Evolutionary conservation across 2,113 vertebrate species (phyloP), one percentile per base, ranked within the genome.

Genomic region (Platanista minor): DNA sequence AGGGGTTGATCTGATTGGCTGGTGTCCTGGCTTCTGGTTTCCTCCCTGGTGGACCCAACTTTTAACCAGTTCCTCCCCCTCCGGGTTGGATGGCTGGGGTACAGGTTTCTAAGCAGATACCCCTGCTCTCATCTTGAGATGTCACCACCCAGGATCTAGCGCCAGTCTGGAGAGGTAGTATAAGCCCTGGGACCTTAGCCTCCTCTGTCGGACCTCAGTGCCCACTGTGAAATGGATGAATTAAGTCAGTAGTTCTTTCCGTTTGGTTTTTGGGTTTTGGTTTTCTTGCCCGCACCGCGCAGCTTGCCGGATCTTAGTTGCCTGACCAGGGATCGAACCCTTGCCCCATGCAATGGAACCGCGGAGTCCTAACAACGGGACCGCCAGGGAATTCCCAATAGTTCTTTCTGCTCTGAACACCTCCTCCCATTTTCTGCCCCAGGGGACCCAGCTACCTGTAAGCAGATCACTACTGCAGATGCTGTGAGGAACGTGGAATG

Each of bases 381-480:
- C 54, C 18, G 0, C 54, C 54, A 20, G 54, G 54, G 54, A 52
- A 52, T 52, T 52, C 52, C 54, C 54, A 57, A 7, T 23, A 39
- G 33, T 59, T 84, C 49, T 86, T 82, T 29, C 7, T 12, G 27
- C 52, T 36, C 81, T 93, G 33, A 90, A 43, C 29, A 4, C 18
- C 18, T 29, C 6, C 18, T 18, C 46, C 2, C 8, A 9, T 88
- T 81, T 81, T 92, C 87, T 59, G 18, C 43, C n/a, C 39, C 95
- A 99, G 99, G 99, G 99, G 99, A 99, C 83, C 98, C 99, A 0
- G 97, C 98, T 33, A 99, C 97, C 87, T 99, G 99, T 82, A 99
- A 99, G 98, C 99, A 99, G 91, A 98, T 99, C 97, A 99, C 99
- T 43, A 99, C 85, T 59, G 98, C 98, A 2, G 99, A 99, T 9